Evolutionary conservation across 53 echinoderm and acorn worm species (phyloP), one percentile per base, ranked within the genome.

Genomic region (Apostichopus leukothele): DNA sequence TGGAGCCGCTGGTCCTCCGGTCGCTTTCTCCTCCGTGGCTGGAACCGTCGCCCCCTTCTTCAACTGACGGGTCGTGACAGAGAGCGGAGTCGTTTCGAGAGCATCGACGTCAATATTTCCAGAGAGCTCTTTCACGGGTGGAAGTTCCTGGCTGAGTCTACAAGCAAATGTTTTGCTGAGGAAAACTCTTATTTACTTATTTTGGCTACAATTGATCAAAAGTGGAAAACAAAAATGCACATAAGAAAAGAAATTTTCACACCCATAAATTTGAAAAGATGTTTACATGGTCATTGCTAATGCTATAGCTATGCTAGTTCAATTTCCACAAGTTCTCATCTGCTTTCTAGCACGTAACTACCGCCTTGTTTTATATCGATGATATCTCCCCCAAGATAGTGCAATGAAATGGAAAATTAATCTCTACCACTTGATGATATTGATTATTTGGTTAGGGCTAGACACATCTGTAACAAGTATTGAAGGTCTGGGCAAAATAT

Each of bases 121-220:
- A 0, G 98, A 96, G 71, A 95, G 90, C 83, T 93, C 94, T 50
- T 89, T 91, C 53, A 98, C 93, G 51, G 98, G 90, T 5, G 98
- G 98, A 18, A 98, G 90, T 88, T 98, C 95, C 10, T 68, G 89
- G 87, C 98, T 98, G 52, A 98, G 92, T 92, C 98, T 96, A 59
- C 7, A 51, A 54, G 26, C 10, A 21, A 81, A 26, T 11, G 22
- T 21, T 39, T 21, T 21, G 71, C 71, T 71, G 71, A 71, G 71
- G 71, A 71, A 71, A 71, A 71, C 0, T 14, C 18, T 68, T 57
- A 57, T 3, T 10, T 9, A 0, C 1, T 9, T 39, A 39, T 39
- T 39, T 39, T 39, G 39, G 39, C 39, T 39, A 3, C 39, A 39
- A 39, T 39, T 39, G 39, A 39, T 39, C 39, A 39, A 39, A 39